Evolutionary conservation across 2,888 invertebrate genomes (phyloP).

Genomic region (Penaeus monodon): DNA sequence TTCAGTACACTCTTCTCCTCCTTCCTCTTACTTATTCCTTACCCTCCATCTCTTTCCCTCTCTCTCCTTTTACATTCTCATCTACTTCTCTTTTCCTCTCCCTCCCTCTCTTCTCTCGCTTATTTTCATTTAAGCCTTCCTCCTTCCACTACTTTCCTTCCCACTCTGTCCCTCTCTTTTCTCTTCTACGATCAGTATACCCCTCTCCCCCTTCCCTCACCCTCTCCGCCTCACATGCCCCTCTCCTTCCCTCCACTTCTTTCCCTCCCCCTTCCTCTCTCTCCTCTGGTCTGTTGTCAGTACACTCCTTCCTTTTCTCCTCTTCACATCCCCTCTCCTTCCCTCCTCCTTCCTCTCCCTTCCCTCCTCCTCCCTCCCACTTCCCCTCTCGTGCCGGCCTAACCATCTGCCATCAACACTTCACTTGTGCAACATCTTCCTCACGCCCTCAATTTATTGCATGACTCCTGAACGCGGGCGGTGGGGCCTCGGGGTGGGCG

Average conservation of each 20-base stretch:
- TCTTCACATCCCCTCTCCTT: neutral
- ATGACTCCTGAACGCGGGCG: too few relatives aligned
- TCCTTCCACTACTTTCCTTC: too few relatives aligned
- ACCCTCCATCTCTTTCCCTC: too few relatives aligned
- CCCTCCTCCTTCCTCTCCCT: neutral
- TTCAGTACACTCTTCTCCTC: too few relatives aligned
- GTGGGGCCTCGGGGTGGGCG: too few relatives aligned
- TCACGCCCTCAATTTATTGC: neutral
- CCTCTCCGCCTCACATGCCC: neutral
- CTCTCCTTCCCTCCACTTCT: neutral
- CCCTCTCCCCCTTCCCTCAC: neutral
- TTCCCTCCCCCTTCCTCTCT: neutral
- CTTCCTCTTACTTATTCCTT: too few relatives aligned
- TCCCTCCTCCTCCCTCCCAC: neutral
- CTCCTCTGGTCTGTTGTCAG: neutral
- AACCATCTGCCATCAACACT: neutral
- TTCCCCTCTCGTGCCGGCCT: neutral
- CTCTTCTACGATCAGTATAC: too few relatives aligned
- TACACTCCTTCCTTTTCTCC: neutral
- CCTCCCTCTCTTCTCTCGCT: too few relatives aligned
- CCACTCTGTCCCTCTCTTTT: too few relatives aligned
- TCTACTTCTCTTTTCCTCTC: too few relatives aligned
- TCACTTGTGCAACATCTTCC: neutral
- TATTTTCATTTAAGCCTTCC: too few relatives aligned
- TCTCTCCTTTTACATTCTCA: too few relatives aligned